Percentiles rank a stretch among this genome's conserved stretches.
Conservation (phyloP, 1,140 invertebrate species). For the Lepidurus couesii region DNA sequence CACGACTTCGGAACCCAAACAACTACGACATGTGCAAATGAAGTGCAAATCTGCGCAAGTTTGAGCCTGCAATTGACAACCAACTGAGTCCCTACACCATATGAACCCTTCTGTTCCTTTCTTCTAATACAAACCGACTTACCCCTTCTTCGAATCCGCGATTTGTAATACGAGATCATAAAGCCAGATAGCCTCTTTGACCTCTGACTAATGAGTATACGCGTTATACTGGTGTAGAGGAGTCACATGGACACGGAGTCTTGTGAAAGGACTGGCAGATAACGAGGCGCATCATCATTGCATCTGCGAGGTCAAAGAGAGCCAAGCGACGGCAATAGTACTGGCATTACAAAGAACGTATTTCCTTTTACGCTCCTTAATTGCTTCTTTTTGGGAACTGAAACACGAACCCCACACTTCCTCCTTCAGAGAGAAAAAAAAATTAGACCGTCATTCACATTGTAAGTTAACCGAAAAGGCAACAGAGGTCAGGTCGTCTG, state of each 20-base stretch:
- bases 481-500: too few species aligned
- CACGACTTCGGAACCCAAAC: too few species aligned
- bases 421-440: too few species aligned
- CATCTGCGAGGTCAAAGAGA: background rate
- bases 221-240: background rate
- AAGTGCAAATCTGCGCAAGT: background rate
- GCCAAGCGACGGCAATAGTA: background rate
- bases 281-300: background rate
- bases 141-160: background rate
- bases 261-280: background rate
- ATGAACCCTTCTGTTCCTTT: background rate
- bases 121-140: background rate
- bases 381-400: too few species aligned
- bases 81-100: background rate
- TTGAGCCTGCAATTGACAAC: background rate
- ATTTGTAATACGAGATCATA: background rate
- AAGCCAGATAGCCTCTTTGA: background rate
- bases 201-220: conserved; percentile 10
- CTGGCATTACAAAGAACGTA: background rate
- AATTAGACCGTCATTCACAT: too few species aligned
- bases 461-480: too few species aligned
- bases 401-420: too few species aligned
- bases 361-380: too few species aligned
- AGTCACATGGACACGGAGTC: background rate
- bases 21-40: background rate